Evolutionary conservation across 2,888 invertebrate genomes (phyloP), one percentile per base, ranked within the genome.

Genomic region (Tanypteryx hageni): DNA sequence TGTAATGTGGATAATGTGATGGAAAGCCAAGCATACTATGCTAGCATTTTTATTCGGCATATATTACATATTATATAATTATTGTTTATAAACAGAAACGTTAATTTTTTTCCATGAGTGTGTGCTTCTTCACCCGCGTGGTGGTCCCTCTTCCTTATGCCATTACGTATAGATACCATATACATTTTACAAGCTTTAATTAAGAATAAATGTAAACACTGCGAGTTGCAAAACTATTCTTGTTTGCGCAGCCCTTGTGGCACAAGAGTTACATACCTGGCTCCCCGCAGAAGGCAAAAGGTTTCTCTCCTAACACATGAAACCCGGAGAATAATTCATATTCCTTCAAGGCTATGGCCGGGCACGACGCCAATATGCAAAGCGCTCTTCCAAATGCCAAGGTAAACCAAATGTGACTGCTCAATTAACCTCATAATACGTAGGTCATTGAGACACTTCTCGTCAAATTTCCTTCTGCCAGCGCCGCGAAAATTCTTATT

Each of bases 371-470:
- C 76, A 76, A 76, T 76, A 76, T 76, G 76, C 76, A 76, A 76
- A 76, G n/a, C 76, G 76, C 76, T 76, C 27, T 27, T 27, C 76
- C 27, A 76, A 76, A 76, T 76, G 76, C 76, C 76, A 76, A 76
- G 76, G 76, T 76, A 76, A 76, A 76, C 76, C 76, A 76, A 76
- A 76, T 76, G 22, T 76, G 76, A 76, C 76, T 76, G 76, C 76
- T 76, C 76, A 76, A 76, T 76, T 27, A 76, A 76, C 76, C 76
- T 76, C 76, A 76, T 76, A 68, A 68, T 4, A n/a, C 68, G 68
- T 27, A 76, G 22, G 27, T 76, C 44, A 44, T 44, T 44, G 76
- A 76, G 10, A 27, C 76, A 27, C 10, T 76, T 76, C 76, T 18
- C 22, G n/a, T 68, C 68, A 22, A 68, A 64, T 64, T n/a, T 64